A percentile compares a stretch with the other conserved stretches of the same genome.
These are phyloP conservation scores for Spodoptera litura DNA, from an alignment of 1,140 invertebrate species.

Conservation along the genomic window DNA sequence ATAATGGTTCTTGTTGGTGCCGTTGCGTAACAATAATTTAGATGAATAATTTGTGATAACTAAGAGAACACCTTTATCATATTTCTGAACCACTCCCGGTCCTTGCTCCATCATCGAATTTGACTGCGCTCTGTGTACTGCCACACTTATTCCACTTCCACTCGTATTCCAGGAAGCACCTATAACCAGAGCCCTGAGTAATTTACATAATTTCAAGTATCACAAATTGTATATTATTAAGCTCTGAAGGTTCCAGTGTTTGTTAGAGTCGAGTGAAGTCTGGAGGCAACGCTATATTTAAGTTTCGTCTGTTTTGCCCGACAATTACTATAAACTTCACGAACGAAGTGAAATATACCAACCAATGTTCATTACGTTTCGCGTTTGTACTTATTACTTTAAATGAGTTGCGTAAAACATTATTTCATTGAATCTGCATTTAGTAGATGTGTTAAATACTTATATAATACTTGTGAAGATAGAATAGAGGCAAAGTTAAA, in stretches of 20 bases:
- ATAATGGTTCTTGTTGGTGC: neutral
- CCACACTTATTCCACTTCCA: conserved; percentile 10
- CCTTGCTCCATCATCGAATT: neutral
- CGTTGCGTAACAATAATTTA: neutral
- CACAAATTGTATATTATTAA: conserved; percentile 33
- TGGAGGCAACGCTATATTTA: neutral
- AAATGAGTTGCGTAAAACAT: too few relatives aligned
- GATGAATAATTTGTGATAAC: too few relatives aligned
- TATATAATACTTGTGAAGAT: too few relatives aligned
- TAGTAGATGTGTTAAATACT: too few relatives aligned
- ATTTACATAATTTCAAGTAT: conserved; percentile 33
- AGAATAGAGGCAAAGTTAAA: too few relatives aligned
- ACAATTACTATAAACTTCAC: neutral
- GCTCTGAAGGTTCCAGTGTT: conserved; percentile 11
- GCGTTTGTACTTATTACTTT: neutral
- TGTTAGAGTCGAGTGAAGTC: neutral
- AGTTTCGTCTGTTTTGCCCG: conserved; percentile 16
- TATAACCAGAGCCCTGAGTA: conserved; percentile 7
- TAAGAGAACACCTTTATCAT: too few relatives aligned
- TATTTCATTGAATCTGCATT: too few relatives aligned
- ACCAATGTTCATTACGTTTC: neutral
- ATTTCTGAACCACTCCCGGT: neutral
- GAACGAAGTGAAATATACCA: neutral
- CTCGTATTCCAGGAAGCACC: conserved; percentile 16
- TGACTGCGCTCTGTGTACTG: neutral